Evolutionary conservation across 35 echinoderm and acorn worm genomes (phyloP).

Genomic region (Hemicentrotus pulcherrimus): DNA sequence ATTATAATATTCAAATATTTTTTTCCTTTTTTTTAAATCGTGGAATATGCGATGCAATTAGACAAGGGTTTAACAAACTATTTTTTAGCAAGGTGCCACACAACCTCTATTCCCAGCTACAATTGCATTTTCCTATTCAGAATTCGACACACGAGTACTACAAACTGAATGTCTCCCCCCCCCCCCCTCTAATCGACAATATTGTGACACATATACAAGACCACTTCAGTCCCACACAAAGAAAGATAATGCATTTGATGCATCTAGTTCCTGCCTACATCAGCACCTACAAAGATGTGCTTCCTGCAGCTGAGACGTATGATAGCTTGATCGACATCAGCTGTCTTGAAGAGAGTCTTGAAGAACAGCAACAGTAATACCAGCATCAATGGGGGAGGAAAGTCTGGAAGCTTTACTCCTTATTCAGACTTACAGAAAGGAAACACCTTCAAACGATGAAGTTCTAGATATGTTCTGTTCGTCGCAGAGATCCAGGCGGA

Average conservation of each 20-base stretch:
- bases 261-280: not conserved
- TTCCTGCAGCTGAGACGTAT: not conserved
- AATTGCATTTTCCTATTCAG: too few species aligned
- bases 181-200: not conserved
- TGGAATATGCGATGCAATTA: too few species aligned
- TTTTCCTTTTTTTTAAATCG: too few species aligned
- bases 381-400: slow-evolving; percentile 52
- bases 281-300: not conserved
- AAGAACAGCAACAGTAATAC: slow-evolving; percentile 34
- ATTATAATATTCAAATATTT: too few species aligned
- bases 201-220: not conserved
- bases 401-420: slow-evolving; percentile 45
- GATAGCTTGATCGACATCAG: not conserved
- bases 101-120: too few species aligned
- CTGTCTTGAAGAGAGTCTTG: not conserved
- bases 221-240: not conserved
- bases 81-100: too few species aligned
- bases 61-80: too few species aligned
- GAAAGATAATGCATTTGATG: not conserved
- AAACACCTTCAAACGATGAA: not conserved
- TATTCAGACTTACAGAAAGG: slow-evolving; percentile 13
- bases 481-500: not conserved
- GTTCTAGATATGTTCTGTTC: not conserved
- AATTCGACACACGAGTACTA: not conserved
- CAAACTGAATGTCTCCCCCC: not conserved